phyloP scores from a whole-genome alignment of 2,888 invertebrate genomes.

The Drosophila aldrichi region DNA sequence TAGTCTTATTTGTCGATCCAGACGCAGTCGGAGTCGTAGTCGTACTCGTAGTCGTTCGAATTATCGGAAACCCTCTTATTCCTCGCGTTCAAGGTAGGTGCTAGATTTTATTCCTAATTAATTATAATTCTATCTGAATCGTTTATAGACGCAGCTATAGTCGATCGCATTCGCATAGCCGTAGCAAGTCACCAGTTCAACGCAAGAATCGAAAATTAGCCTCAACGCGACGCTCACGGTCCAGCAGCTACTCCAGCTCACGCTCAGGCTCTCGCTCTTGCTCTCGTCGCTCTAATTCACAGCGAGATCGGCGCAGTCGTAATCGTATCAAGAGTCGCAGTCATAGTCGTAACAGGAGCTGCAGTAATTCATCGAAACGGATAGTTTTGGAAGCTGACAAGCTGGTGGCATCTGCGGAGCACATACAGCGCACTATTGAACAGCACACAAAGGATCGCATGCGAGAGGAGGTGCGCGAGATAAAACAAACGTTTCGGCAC shows the following conservation, averaged over 20 bases:
- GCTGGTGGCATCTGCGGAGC: conserved; percentile 81
- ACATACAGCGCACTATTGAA: conserved; percentile 82
- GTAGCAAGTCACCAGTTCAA: conserved; percentile 66
- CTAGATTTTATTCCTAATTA: neutral
- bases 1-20: conserved; percentile 68
- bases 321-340: conserved; percentile 50
- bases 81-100: conserved; percentile 74
- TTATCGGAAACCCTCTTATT: conserved; percentile 79
- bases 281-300: conserved; percentile 60
- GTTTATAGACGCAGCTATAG: conserved; percentile 77
- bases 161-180: conserved; percentile 80
- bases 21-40: conserved; percentile 61
- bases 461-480: conserved; percentile 79
- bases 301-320: conserved; percentile 57
- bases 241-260: conserved; percentile 74
- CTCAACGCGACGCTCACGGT: conserved; percentile 83
- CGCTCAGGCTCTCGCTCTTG: conserved; percentile 67
- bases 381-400: conserved; percentile 80
- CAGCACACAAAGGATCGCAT: conserved; percentile 81
- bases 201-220: conserved; percentile 80
- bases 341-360: conserved; percentile 43
- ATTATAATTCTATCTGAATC: neutral
- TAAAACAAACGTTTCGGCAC: conserved; percentile 74
- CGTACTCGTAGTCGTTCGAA: conserved; percentile 66
- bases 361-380: conserved; percentile 56